Conservation (phyloP, 2,888 invertebrate species). For the Neoaliturus tenellus region DNA sequence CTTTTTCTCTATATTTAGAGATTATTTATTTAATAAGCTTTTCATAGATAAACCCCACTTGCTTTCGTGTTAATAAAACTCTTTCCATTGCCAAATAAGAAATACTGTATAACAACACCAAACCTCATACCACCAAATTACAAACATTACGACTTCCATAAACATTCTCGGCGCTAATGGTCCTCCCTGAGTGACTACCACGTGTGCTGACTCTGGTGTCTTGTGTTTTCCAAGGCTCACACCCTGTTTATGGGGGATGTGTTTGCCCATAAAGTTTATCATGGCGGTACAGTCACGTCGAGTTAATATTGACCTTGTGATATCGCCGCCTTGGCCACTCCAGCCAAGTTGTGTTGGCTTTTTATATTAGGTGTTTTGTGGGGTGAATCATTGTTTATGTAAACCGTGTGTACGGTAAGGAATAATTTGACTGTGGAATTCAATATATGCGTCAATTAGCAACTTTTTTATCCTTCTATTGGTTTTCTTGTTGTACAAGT, state of each 20-base stretch:
- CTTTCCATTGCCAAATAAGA: no score
- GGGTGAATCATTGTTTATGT: no score
- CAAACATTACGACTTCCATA: not conserved
- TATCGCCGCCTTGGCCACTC: not conserved
- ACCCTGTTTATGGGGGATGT: not conserved
- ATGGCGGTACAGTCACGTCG: not conserved
- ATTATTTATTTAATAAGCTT: no score
- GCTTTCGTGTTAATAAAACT: no score
- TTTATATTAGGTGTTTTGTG: not conserved
- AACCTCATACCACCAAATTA: not conserved
- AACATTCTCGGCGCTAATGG: not conserved
- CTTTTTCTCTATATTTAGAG: no score
- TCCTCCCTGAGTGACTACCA: not conserved
- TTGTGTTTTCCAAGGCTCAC: conserved; percentile 23
- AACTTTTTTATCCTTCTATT: no score
- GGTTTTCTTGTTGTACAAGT: no score
- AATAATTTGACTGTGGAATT: no score
- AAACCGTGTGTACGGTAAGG: no score
- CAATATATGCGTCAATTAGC: no score
- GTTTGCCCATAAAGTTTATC: conserved; percentile 18
- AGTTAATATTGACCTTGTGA: conserved; percentile 35
- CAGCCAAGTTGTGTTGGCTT: not conserved
- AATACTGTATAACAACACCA: no score
- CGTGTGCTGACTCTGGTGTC: not conserved
- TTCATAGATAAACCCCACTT: no score